phyloP scores from a whole-genome alignment of 2,113 vertebrate species.

The Megaceryle maxima region DNA sequence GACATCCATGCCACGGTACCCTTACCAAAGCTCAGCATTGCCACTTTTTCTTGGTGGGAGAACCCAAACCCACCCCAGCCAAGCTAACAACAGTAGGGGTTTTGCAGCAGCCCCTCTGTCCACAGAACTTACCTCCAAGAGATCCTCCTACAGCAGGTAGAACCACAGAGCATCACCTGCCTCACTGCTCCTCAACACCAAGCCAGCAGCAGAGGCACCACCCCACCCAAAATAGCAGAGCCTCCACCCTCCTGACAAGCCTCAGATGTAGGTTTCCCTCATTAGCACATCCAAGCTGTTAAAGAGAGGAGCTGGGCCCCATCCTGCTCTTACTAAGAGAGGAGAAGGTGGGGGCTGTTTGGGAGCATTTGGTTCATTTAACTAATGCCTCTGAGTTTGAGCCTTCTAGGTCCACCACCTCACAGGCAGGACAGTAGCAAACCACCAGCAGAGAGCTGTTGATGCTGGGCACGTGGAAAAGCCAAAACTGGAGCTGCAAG shows the following conservation, averaged over 20 bases:
- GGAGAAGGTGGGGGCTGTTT: too few species aligned
- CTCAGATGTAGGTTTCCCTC: neutral
- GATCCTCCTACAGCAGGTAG: neutral
- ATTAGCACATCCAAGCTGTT: neutral
- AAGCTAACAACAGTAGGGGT: accelerated
- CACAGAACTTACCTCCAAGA: neutral
- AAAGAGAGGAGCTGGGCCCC: accelerated
- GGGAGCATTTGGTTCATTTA: neutral
- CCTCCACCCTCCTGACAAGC: neutral
- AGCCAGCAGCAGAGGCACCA: neutral
- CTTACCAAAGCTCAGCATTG: neutral
- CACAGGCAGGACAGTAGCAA: neutral
- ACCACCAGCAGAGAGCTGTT: neutral
- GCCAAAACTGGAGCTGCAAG: neutral
- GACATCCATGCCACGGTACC: accelerated
- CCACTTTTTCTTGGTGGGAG: neutral
- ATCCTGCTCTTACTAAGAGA: neutral
- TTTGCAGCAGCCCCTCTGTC: neutral
- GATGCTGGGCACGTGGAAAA: neutral
- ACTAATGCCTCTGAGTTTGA: neutral
- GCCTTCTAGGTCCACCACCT: neutral
- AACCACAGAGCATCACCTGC: neutral
- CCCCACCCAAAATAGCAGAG: neutral
- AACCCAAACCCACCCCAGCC: neutral
- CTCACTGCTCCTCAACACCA: neutral